Base-by-base conservation (phyloP, 2,113 vertebrate genomes). In the Cyanistes caeruleus region DNA sequence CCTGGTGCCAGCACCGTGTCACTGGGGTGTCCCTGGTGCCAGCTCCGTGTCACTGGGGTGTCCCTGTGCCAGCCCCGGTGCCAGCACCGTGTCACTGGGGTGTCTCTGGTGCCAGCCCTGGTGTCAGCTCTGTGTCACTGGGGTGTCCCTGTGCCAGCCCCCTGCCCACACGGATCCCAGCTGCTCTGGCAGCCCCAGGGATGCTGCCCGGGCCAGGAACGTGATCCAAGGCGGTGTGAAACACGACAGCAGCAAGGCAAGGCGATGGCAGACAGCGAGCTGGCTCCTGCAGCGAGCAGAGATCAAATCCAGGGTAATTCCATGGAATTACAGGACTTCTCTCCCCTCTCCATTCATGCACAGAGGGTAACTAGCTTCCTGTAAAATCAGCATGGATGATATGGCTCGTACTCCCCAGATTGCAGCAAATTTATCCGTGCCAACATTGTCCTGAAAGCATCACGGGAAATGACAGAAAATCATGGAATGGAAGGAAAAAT, bases 241-340 rank as follows among this genome's bases (percentile, higher is more conserved):
- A 35, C 49, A 1, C 2, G 67, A 13, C 44, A 83, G 48, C 46
- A 28, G 62, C 41, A 6, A 11, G 62, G 41, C 35, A 19, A 28
- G 25, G 37, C 1, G 0, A 3, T 5, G 35, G 12, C 43, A 89
- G 77, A 8, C 48, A n/a, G 30, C 0, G 22, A 79, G 56, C 69
- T 81, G 30, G 2, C 56, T 65, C 7, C 0, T 43, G 21, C 37
- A 23, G 30, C 39, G 16, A 37, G 63, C 81, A 10, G 9, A 0
- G 37, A 67, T 27, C 31, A 49, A 82, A 73, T 62, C n/a, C 62
- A 48, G 70, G 48, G n/a, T 20, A 25, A 48, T 19, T 51, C 59
- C 23, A 5, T 33, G 43, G 52, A 85, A 64, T 41, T 6, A 41
- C 37, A 79, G 17, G 55, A 4, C 20, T 83, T 35, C 63, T 60